Evolutionary conservation across 2,113 vertebrate genomes (phyloP), one percentile per base, ranked within the genome.

Genomic region (Pluvianellus socialis): DNA sequence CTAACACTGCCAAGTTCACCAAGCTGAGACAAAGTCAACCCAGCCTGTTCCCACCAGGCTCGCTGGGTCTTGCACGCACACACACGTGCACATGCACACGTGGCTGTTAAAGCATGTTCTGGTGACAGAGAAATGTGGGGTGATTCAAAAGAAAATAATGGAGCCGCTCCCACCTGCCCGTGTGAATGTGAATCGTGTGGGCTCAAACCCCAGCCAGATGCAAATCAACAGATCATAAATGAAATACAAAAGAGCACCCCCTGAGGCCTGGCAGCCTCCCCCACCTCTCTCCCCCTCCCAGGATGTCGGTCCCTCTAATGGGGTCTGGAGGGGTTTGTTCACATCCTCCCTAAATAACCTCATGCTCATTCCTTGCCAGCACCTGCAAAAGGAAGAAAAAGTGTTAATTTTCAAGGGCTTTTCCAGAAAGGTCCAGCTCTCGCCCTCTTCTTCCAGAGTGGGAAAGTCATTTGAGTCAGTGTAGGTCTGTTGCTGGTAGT

Each of bases 81-180:
- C 35, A 27, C 52, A 40, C 30, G 19, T 33, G 38, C 56, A 53
- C 12, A 26, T 0, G 4, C 2, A 14, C 53, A 85, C 2, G 16
- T 30, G 75, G 73, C 83, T 87, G 91, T 71, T 94, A 42, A 76
- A 88, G 77, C 88, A n/a, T 24, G 86, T 68, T 94, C 66, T 71
- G 53, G 88, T 87, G 92, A 87, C 83, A 94, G 52, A 80, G 86
- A 94, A 79, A 71, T 9, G 76, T 18, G 63, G 52, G 32, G 68
- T 96, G 96, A 97, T 82, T 96, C 95, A 94, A 84, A 89, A 79
- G 86, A 91, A 89, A 97, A 68, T 40, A 84, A 94, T 70, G 70
- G 76, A 91, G 80, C 86, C 33, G 8, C 86, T 97, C 95, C 96
- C 83, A 95, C 88, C 76, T 82, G 44, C 80, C 65, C 2, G 0